A percentile compares a stretch with the other conserved stretches of the same genome.
These are phyloP conservation scores for Hyaena hyaena DNA, from an alignment of 2,113 vertebrate genomes.

Conservation along the genomic window DNA sequence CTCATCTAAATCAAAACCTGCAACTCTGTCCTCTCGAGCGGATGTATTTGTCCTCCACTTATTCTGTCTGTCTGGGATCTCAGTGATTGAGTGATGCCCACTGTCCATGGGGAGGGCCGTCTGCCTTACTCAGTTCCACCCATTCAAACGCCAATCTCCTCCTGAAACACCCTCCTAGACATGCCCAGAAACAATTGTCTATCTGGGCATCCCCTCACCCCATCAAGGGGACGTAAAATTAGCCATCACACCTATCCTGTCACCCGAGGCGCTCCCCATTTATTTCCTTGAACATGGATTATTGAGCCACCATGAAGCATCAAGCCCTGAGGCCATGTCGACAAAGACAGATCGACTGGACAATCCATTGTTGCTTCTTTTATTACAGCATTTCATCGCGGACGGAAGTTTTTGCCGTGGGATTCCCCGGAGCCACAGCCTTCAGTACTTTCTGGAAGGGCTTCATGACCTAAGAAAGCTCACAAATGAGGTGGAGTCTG, in stretches of 20 bases:
- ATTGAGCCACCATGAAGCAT: background rate
- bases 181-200: background rate
- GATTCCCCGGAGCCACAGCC: background rate
- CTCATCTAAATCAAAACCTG: background rate
- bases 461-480: background rate
- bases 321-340: background rate
- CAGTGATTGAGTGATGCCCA: background rate
- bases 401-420: background rate
- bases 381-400: background rate
- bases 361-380: background rate
- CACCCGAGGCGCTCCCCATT: background rate
- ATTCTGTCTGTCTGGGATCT: background rate
- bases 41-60: no score
- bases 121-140: background rate
- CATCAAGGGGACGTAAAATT: background rate
- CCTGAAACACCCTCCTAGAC: background rate
- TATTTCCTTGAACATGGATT: background rate
- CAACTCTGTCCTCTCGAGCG: background rate
- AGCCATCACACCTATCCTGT: background rate
- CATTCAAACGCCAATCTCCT: background rate
- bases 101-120: rapidly evolving
- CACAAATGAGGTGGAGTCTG: background rate
- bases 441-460: background rate
- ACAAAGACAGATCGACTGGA: background rate
- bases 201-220: background rate